Evolutionary conservation across 2,113 vertebrate species (phyloP).

Genomic region (Callipepla californica): DNA sequence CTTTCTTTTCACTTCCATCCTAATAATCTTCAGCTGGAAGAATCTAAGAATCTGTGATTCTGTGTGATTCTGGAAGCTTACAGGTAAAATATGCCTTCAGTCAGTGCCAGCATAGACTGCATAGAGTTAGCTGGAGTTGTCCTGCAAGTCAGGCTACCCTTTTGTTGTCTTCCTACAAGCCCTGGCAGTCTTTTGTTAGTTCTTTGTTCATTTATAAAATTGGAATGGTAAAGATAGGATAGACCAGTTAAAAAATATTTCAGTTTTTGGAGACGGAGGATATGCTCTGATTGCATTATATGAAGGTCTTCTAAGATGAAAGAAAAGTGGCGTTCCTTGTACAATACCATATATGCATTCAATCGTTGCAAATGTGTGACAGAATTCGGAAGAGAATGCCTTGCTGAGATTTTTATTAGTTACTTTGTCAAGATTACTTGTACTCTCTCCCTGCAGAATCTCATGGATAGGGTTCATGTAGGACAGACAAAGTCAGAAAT

Average conservation of each 20-base stretch:
- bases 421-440: background rate
- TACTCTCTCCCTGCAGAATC: background rate
- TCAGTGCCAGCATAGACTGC: background rate
- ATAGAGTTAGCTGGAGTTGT: background rate
- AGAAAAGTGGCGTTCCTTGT: background rate
- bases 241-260: background rate
- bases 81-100: background rate
- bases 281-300: background rate
- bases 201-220: background rate
- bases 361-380: background rate
- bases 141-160: background rate
- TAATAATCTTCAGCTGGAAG: background rate
- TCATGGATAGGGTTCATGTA: background rate
- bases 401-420: background rate
- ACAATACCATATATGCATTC: background rate
- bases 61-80: background rate
- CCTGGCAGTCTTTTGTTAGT: background rate
- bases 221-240: background rate
- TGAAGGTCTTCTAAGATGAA: background rate
- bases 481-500: conserved; percentile 22
- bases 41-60: background rate
- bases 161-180: background rate
- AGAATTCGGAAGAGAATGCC: background rate
- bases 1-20: background rate
- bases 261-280: rapidly evolving